Evolutionary conservation across 2,888 invertebrate genomes (phyloP).

Genomic region (Ectemnius continuus): DNA sequence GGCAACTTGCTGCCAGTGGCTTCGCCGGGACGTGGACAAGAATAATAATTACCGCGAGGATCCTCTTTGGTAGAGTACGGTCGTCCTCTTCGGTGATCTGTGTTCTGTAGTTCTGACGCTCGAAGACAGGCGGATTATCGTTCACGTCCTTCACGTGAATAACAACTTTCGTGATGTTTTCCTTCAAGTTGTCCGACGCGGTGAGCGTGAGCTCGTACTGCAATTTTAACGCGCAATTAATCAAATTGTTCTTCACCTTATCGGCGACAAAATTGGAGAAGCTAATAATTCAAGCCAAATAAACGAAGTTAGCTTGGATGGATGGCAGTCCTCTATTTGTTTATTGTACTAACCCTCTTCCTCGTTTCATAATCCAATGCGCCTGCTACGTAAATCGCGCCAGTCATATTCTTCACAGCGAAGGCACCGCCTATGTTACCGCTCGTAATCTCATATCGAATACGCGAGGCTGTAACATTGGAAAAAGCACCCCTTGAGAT

Average conservation of each 20-base stretch:
- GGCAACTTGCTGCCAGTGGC: not conserved
- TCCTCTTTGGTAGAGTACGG: slow-evolving; percentile 94
- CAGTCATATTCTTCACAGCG: slow-evolving; percentile 98
- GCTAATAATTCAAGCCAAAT: no score
- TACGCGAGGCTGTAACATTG: slow-evolving; percentile 90
- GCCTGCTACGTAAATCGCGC: slow-evolving; percentile 98
- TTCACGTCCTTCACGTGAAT: slow-evolving; percentile 98
- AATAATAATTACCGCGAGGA: slow-evolving; percentile 85
- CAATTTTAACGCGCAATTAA: slow-evolving; percentile 37
- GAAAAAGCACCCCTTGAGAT: slow-evolving; percentile 34
- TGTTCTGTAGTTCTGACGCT: slow-evolving; percentile 94
- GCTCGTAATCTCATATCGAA: slow-evolving; percentile 99
- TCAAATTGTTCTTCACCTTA: not conserved
- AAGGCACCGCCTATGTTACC: slow-evolving; percentile 99
- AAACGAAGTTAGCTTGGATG: not conserved
- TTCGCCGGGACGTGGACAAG: not conserved
- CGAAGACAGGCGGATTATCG: slow-evolving; percentile 98
- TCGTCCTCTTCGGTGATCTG: slow-evolving; percentile 98
- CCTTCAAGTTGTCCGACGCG: slow-evolving; percentile 97
- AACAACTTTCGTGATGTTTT: slow-evolving; percentile 97
- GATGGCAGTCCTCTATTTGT: not conserved
- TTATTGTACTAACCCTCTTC: slow-evolving; percentile 88
- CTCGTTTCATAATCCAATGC: slow-evolving; percentile 97
- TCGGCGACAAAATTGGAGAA: no score
- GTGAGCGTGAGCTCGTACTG: slow-evolving; percentile 96